phyloP scores from a whole-genome alignment of 92 coral and sea anemone species.

The Zoanthus solanderi region DNA sequence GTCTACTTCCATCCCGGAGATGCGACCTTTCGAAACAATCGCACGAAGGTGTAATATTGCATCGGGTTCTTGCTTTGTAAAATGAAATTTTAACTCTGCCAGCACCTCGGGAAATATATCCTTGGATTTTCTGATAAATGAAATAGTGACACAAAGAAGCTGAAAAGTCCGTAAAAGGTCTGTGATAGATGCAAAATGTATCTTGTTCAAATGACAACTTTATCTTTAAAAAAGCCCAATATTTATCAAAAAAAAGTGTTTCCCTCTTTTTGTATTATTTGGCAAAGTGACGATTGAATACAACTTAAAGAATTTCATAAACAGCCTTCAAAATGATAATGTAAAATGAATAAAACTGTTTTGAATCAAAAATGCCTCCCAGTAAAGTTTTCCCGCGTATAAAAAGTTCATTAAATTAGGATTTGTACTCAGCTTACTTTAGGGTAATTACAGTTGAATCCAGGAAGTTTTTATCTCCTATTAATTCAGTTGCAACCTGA shows the following conservation, averaged over 20 bases:
- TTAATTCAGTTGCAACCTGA: slow-evolving; percentile 86
- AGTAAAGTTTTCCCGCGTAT: too few relatives aligned
- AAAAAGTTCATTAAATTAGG: too few relatives aligned
- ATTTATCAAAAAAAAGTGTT: too few relatives aligned
- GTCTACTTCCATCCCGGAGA: slow-evolving; percentile 88
- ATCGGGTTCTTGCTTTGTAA: slow-evolving; percentile 79
- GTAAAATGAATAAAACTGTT: too few relatives aligned
- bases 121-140: slow-evolving; percentile 64
- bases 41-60: slow-evolving; percentile 87
- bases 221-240: too few relatives aligned
- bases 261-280: too few relatives aligned
- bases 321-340: too few relatives aligned
- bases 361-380: too few relatives aligned
- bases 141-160: not conserved
- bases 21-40: slow-evolving; percentile 80
- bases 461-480: slow-evolving; percentile 85
- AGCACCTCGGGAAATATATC: slow-evolving; percentile 77
- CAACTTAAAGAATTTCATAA: too few relatives aligned
- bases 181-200: too few relatives aligned
- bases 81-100: slow-evolving; percentile 90
- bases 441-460: slow-evolving; percentile 79
- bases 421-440: slow-evolving; percentile 70
- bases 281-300: too few relatives aligned
- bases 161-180: not conserved
- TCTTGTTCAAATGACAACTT: too few relatives aligned